Evolutionary conservation across 1,140 invertebrate genomes (phyloP).

Genomic region (Eueides isabella): DNA sequence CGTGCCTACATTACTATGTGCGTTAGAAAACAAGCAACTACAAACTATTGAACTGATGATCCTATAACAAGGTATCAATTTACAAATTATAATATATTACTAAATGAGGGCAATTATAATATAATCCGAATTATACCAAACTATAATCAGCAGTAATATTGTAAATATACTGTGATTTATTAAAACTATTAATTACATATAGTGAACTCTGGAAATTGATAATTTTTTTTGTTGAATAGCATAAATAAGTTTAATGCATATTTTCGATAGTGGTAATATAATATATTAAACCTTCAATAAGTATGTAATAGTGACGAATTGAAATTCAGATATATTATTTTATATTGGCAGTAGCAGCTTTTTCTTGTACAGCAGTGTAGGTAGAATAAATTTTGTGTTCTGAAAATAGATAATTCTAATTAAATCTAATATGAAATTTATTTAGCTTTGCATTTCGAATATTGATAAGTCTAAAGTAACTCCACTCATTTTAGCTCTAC

Average conservation of each 20-base stretch:
- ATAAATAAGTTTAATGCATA: background rate
- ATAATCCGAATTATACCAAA: background rate
- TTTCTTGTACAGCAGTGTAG: no score
- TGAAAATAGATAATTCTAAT: background rate
- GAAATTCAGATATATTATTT: no score
- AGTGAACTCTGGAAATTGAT: background rate
- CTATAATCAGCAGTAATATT: background rate
- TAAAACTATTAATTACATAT: conserved; percentile 12
- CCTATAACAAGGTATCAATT: background rate
- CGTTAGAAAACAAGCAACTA: background rate
- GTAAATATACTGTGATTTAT: background rate
- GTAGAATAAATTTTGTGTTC: no score
- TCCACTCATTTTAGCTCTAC: background rate
- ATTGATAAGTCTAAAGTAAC: background rate
- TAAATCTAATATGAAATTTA: background rate
- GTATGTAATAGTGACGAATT: no score
- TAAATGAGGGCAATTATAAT: background rate
- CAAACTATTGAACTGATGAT: background rate
- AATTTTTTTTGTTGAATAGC: background rate
- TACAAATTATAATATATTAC: background rate
- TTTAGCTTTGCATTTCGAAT: conserved; percentile 7
- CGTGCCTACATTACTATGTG: background rate
- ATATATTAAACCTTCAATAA: no score
- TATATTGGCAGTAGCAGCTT: no score
- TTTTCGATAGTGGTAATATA: background rate